A percentile compares a stretch with the other conserved stretches of the same genome.
These are phyloP conservation scores for Glareola pratincola DNA, from an alignment of 2,113 vertebrate species.

Conservation along the genomic window DNA sequence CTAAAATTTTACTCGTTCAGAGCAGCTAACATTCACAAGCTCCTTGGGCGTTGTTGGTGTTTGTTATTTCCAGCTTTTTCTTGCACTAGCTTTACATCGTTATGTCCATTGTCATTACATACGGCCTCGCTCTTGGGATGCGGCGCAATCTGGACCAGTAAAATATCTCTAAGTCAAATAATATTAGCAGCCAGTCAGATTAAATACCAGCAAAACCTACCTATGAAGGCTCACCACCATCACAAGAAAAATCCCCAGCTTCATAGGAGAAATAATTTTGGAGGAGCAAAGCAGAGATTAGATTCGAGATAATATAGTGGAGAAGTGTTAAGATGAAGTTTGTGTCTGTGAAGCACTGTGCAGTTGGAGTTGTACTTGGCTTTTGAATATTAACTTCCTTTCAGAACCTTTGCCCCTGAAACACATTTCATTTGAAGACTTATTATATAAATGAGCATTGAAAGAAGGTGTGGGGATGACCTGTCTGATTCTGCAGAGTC, in stretches of 20 bases:
- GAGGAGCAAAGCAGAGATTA: neutral
- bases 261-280: neutral
- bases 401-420: neutral
- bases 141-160: neutral
- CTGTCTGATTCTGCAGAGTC: neutral
- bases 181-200: neutral
- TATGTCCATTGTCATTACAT: neutral
- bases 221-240: neutral
- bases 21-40: neutral
- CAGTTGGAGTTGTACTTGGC: neutral
- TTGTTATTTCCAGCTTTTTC: neutral
- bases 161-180: neutral
- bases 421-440: neutral
- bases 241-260: neutral
- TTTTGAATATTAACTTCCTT: neutral
- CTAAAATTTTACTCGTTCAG: neutral
- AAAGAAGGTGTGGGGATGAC: neutral
- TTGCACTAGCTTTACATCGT: neutral
- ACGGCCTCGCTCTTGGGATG: neutral
- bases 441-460: neutral
- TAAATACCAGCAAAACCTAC: neutral
- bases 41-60: neutral
- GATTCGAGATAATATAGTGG: rapidly evolving
- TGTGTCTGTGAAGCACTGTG: neutral
- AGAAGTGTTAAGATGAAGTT: neutral